phyloP scores from a whole-genome alignment of 2,113 vertebrate species.

The Pitta sordida region DNA sequence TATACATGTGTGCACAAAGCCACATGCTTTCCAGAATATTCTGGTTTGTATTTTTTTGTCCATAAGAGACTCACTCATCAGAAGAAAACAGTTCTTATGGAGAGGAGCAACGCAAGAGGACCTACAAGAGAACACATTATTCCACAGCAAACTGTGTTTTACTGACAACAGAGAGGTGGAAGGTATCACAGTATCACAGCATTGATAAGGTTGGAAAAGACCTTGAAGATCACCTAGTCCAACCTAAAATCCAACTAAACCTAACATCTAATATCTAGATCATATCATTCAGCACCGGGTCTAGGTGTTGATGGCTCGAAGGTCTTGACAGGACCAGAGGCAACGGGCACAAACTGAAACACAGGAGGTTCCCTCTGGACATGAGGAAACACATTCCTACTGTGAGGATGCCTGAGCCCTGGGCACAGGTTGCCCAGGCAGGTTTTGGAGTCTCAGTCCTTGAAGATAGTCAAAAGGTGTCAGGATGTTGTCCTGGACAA shows the following conservation, averaged over 20 bases:
- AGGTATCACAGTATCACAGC: too few relatives aligned
- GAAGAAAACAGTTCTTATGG: neutral
- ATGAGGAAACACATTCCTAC: neutral
- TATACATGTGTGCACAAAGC: neutral
- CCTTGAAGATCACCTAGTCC: too few relatives aligned
- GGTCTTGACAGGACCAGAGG: neutral
- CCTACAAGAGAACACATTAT: neutral
- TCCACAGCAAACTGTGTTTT: neutral
- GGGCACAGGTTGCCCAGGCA: neutral
- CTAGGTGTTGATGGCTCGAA: neutral
- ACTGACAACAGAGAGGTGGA: neutral
- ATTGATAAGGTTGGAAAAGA: too few relatives aligned
- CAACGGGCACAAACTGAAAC: rapidly evolving
- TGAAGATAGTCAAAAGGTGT: neutral
- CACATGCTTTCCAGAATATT: neutral
- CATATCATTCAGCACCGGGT: too few relatives aligned
- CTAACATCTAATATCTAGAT: too few relatives aligned
- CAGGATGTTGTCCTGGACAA: neutral
- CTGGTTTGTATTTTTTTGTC: neutral
- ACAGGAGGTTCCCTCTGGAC: neutral
- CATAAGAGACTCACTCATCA: neutral
- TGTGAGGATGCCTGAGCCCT: neutral
- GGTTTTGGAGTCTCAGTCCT: neutral
- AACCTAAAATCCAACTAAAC: too few relatives aligned
- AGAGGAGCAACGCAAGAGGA: neutral